A percentile compares a stretch with the other conserved stretches of the same genome.
phyloP scores from a whole-genome alignment of 1,140 invertebrate genomes.

The Dendroctonus valens region DNA sequence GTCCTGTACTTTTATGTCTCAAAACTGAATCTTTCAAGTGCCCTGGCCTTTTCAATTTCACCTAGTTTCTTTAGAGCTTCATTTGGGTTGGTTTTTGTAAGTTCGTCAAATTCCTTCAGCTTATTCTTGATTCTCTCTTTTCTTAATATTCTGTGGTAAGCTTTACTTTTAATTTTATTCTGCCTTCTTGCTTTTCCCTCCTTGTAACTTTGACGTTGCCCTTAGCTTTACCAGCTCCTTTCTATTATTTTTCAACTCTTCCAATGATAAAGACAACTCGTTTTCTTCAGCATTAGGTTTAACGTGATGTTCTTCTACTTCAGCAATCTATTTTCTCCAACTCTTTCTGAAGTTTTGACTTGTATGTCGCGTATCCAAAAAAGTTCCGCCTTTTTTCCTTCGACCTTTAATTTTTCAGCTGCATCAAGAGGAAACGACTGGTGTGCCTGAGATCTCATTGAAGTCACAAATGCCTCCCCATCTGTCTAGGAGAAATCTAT shows the following conservation, averaged over 20 bases:
- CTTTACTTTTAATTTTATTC: constrained; percentile 81
- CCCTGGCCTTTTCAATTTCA: constrained; percentile 78
- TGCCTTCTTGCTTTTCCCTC: constrained; percentile 70
- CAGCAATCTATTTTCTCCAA: constrained; percentile 58
- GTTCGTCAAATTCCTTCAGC: constrained; percentile 85
- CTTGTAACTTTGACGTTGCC: constrained; percentile 76
- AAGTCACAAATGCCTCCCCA: constrained; percentile 86
- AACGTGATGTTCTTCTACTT: constrained; percentile 47
- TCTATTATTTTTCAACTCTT: constrained; percentile 75
- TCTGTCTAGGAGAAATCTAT: constrained; percentile 69
- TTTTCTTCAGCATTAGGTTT: constrained; percentile 50
- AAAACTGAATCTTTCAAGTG: constrained; percentile 87
- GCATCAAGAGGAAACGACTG: constrained; percentile 77
- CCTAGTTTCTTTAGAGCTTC: constrained; percentile 84
- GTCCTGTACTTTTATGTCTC: constrained; percentile 90
- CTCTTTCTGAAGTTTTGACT: constrained; percentile 64
- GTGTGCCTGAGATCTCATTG: constrained; percentile 73
- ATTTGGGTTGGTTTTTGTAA: constrained; percentile 86
- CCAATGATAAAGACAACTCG: constrained; percentile 65
- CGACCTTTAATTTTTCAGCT: constrained; percentile 49
- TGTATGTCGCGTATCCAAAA: constrained; percentile 59
- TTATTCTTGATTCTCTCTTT: constrained; percentile 82
- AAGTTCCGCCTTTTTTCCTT: constrained; percentile 55
- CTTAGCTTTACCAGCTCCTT: constrained; percentile 75
- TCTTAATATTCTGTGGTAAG: constrained; percentile 73